Base-by-base conservation (phyloP, 2,113 vertebrate genomes). In the Dissostichus mawsoni region DNA sequence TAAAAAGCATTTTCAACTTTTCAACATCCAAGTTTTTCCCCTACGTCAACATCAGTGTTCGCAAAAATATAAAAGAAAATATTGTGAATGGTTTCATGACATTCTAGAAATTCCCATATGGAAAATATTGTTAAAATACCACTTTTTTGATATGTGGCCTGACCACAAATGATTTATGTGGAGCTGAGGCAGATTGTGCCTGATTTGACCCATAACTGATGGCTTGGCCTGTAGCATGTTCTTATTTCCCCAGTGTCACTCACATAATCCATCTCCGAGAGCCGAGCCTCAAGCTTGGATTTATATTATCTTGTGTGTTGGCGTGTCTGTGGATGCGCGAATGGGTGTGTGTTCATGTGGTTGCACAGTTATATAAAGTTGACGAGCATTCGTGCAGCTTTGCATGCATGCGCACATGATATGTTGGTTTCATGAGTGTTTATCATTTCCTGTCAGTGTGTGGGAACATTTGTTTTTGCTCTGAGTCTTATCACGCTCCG, bases 171-270 rank as follows among this genome's bases (percentile, higher is more conserved):
- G 91, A 93, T 92, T 92, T 92, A 90, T 93, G 88, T 89, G 85
- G 73, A 75, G 53, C 81, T 68, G 57, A 72, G 78, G 83, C 82
- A 87, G 87, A 87, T 90, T 90, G 86, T 87, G 84, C 85, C 92
- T 92, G 90, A 90, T 94, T 89, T 94, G 93, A 94, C 91, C 93
- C 92, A 92, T 92, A 95, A 95, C 91, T 94, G 90, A 93, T 93
- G 92, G 82, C 89, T 89, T 93, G 89, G 84, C 91, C 91, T 74
- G 87, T 75, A 83, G 90, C 87, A 85, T 92, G 90, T 89, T 89
- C 93, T 95, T 95, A 95, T 95, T 95, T 94, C 92, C 94, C 91
- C 91, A 87, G 92, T 90, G 94, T 94, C 94, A 93, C 87, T 88
- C 90, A 86, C 78, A 87, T 93, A 91, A 95, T 94, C 93, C 89